Base-by-base conservation (phyloP, 2,113 vertebrate genomes). In the Eupsittula cactorum region DNA sequence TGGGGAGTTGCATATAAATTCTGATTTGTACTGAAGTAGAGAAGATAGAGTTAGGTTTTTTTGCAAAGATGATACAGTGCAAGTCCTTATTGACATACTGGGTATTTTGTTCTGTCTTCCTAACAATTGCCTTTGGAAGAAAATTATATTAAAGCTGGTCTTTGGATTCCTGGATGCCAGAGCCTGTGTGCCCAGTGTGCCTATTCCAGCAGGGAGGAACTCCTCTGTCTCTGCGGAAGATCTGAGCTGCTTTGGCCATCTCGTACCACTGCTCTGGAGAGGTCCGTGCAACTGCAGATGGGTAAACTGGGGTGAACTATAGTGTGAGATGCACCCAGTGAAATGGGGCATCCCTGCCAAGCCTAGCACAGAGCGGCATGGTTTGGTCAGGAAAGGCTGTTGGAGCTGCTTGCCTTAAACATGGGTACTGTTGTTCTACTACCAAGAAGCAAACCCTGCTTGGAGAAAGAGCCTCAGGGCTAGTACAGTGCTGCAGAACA, bases 1-100 rank as follows among this genome's bases (percentile, higher is more conserved):
- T 89, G 37, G 84, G 92, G 35, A 70, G 87, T 68, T 95, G 91
- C 91, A 96, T 91, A 90, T 91, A 92, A 96, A 97, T 87, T 93
- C 93, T 91, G 47, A 93, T 96, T 94, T 94, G 81, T 86, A 47
- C 90, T 93, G 94, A 95, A 95, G 79, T 90, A 86, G 49, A 92
- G 86, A 41, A 90, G 80, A 97, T 65, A 77, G 91, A 70, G 39
- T 88, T 88, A 64, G 46, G 53, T 69, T 91, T 89, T 97, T 97
- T 76, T 77, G 67, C 91, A 37, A 2, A 78, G 75, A 44, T 84
- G 88, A 93, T 93, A 46, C 87, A 70, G 55, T 44, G 91, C 71
- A 96, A 92, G 95, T 84, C 60, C 42, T 95, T 95, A 78, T 50
- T 88, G 94, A 86, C 91, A 60, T 1, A 29, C 57, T 13, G 46